These are phyloP conservation scores for rabbit (Oryctolagus cuniculus) DNA, from an alignment of 2,113 vertebrate genomes.

Conservation along the genomic window mOryCun1.1 NC_091433.1:19273001-19273500, in stretches of 20 bases:
- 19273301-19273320: neutral
- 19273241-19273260: no score
- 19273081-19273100: no score
- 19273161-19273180: rapidly evolving
- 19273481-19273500: neutral
- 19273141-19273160: neutral
- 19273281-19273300: neutral
- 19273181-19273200: neutral
- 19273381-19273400: neutral
- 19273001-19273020: no score
- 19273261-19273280: neutral
- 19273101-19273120: no score
- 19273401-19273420: neutral
- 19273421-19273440: neutral
- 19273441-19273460: neutral
- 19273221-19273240: no score
- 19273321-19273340: neutral
- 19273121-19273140: no score
- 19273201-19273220: no score
- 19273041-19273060: no score
- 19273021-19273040: no score
- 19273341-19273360: neutral
- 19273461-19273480: neutral
- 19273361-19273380: neutral
- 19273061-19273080: no score